Conservation (phyloP, 2,113 vertebrate species). For the Podilymbus podiceps region DNA sequence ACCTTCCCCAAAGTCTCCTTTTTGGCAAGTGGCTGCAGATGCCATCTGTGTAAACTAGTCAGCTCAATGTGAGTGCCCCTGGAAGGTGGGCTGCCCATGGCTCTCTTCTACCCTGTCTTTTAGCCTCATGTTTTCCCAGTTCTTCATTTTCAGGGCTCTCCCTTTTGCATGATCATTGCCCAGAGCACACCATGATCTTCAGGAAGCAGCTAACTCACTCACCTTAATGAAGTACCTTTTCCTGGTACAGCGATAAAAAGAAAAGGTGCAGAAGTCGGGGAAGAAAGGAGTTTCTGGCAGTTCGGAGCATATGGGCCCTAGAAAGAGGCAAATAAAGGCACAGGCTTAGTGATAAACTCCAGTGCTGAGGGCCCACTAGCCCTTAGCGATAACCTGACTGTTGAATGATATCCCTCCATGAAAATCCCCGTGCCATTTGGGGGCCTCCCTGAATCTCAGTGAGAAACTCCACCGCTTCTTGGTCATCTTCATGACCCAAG, state of each 20-base stretch:
- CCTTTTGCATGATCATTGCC: neutral
- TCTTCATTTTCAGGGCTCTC: neutral
- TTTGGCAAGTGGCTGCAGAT: neutral
- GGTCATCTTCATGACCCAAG: neutral
- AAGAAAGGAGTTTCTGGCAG: neutral
- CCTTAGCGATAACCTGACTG: neutral
- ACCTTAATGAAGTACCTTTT: constrained; percentile 64
- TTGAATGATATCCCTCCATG: neutral
- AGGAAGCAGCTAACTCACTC: neutral
- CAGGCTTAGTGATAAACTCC: neutral
- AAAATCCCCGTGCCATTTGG: neutral
- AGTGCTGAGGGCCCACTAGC: neutral
- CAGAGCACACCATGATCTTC: neutral
- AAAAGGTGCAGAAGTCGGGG: constrained; percentile 44
- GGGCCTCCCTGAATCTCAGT: neutral
- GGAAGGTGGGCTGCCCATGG: neutral
- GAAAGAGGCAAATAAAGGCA: neutral
- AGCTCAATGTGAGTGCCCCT: neutral
- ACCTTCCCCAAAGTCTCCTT: neutral
- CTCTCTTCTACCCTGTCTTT: neutral
- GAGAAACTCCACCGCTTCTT: neutral
- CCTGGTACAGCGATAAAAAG: constrained; percentile 51
- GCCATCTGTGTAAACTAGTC: neutral
- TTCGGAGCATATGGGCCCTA: constrained; percentile 50
- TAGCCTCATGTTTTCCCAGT: neutral